These are phyloP conservation scores for Suricata suricatta DNA, from an alignment of 2,113 vertebrate species.

Conservation along the genomic window DNA sequence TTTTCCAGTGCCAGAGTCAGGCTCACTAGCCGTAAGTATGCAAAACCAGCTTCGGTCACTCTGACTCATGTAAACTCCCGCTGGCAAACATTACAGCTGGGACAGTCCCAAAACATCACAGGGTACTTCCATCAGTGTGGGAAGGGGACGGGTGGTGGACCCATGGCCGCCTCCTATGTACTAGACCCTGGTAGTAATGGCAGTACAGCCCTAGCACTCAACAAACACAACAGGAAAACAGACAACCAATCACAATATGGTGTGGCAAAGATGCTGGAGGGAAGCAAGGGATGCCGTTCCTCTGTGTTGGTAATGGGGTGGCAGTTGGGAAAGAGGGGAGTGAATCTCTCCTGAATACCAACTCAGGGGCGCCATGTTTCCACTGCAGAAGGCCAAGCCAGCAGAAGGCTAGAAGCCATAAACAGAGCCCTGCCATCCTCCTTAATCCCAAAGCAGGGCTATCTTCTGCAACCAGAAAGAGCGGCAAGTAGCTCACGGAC, in stretches of 20 bases:
- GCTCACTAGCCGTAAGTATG: constrained; percentile 76
- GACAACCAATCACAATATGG: background rate
- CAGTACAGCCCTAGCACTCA: background rate
- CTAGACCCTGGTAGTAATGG: background rate
- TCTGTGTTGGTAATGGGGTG: background rate
- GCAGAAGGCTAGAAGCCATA: constrained; percentile 63
- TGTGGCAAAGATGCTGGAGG: background rate
- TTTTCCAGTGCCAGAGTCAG: background rate
- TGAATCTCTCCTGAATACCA: background rate
- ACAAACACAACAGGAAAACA: background rate
- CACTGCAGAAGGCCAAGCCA: constrained; percentile 71
- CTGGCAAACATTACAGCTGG: background rate
- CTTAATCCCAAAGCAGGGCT: constrained; percentile 59
- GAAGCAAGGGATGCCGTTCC: background rate
- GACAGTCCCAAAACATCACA: background rate
- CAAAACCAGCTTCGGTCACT: constrained; percentile 9
- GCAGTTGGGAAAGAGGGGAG: constrained; percentile 16
- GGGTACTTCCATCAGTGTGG: background rate
- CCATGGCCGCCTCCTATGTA: background rate
- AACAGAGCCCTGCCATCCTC: constrained; percentile 44
- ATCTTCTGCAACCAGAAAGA: constrained; percentile 47
- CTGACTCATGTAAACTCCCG: background rate
- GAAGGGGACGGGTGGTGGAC: background rate
- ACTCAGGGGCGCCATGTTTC: constrained; percentile 23
- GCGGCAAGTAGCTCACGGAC: background rate